Evolutionary conservation across 2,888 invertebrate genomes (phyloP).

Genomic region (Agapetus fuscipes): DNA sequence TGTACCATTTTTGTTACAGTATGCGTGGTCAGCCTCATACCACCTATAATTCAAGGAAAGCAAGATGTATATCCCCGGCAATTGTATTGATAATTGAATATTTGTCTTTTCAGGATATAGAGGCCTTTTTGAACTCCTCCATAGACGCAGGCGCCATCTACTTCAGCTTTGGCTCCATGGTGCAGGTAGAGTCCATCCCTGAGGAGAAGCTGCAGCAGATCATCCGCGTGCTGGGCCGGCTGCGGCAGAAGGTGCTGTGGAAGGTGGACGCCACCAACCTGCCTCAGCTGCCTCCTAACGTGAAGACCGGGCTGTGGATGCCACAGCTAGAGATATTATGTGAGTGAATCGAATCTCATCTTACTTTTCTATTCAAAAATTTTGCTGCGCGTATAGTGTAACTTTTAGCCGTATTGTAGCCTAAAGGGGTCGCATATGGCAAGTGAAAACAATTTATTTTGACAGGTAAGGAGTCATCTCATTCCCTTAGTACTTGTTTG

Average conservation of each 20-base stretch:
- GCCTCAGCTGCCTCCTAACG: slow-evolving; percentile 41
- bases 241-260: slow-evolving; percentile 46
- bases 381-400: too few species aligned
- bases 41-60: too few species aligned
- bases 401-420: too few species aligned
- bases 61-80: too few species aligned
- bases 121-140: slow-evolving; percentile 36
- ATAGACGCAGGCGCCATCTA: slow-evolving; percentile 42
- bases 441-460: too few species aligned
- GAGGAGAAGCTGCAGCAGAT: slow-evolving; percentile 36
- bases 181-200: slow-evolving; percentile 45
- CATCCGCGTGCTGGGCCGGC: slow-evolving; percentile 39
- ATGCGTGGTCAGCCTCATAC: too few species aligned
- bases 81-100: neutral
- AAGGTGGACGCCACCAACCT: slow-evolving; percentile 42
- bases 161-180: slow-evolving; percentile 51
- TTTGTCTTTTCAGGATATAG: slow-evolving; percentile 31
- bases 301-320: slow-evolving; percentile 44
- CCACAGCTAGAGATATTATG: slow-evolving; percentile 46
- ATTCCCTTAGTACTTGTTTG: too few species aligned
- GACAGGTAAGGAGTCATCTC: too few species aligned
- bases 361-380: neutral
- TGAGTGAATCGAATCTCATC: slow-evolving; percentile 27
- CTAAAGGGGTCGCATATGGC: too few species aligned
- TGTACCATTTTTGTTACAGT: too few species aligned